phyloP scores from a whole-genome alignment of 2,797 vertebrate genomes.

The Anabas testudineus region DNA sequence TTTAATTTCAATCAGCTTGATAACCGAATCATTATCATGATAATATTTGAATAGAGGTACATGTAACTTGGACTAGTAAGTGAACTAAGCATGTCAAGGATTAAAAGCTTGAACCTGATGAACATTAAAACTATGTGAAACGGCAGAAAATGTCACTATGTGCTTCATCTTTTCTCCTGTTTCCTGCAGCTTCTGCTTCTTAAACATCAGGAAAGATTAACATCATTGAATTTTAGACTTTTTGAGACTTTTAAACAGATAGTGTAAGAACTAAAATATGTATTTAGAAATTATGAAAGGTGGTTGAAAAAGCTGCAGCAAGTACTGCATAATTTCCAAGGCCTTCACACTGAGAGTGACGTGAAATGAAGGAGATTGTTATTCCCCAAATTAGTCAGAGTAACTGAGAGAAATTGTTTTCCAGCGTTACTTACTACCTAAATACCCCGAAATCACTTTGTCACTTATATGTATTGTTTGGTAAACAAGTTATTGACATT shows the following conservation, averaged over 20 bases:
- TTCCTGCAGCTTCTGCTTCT: too few relatives aligned
- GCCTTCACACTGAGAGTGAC: background rate
- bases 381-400: background rate
- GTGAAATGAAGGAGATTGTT: background rate
- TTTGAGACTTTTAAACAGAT: background rate
- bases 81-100: background rate
- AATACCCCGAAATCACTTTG: background rate
- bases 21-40: too few relatives aligned
- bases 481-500: background rate
- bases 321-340: background rate
- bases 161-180: too few relatives aligned
- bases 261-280: background rate
- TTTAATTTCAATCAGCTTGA: too few relatives aligned
- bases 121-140: background rate
- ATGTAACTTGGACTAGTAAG: background rate
- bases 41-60: too few relatives aligned
- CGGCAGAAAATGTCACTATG: too few relatives aligned
- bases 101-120: background rate
- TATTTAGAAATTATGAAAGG: background rate
- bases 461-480: too few relatives aligned
- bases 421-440: background rate
- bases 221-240: background rate
- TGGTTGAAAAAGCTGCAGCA: background rate
- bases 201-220: background rate
- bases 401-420: too few relatives aligned